phyloP scores from a whole-genome alignment of 2,797 vertebrate species.

The Hydrolagus colliei region DNA sequence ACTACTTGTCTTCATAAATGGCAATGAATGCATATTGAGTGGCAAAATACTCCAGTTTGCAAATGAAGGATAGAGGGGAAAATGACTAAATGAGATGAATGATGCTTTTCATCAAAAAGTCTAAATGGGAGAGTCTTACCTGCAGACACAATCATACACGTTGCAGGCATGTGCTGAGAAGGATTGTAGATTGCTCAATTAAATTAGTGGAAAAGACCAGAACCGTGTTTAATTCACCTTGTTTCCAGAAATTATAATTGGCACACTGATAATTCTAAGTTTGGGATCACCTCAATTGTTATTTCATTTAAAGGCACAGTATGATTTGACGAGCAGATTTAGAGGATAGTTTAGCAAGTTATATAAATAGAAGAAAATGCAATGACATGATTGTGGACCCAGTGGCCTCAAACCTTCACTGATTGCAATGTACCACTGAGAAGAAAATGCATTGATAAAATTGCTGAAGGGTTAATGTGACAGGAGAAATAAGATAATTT shows the following conservation, averaged over 20 bases:
- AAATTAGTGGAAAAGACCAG: background rate
- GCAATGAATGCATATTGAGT: background rate
- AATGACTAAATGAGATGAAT: background rate
- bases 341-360: background rate
- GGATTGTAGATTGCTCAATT: background rate
- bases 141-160: background rate
- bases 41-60: background rate
- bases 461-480: too few species aligned
- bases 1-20: background rate
- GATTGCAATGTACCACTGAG: background rate
- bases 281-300: background rate
- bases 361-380: background rate
- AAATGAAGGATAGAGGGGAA: background rate
- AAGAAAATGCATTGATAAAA: background rate
- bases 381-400: background rate
- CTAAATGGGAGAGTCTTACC: background rate
- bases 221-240: background rate
- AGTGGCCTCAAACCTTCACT: background rate
- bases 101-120: background rate
- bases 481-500: too few species aligned
- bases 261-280: background rate
- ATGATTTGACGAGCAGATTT: background rate
- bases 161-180: background rate
- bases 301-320: background rate
- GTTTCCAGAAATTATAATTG: background rate